phyloP scores from a whole-genome alignment of 2,888 invertebrate genomes.

The Meloe dianella region DNA sequence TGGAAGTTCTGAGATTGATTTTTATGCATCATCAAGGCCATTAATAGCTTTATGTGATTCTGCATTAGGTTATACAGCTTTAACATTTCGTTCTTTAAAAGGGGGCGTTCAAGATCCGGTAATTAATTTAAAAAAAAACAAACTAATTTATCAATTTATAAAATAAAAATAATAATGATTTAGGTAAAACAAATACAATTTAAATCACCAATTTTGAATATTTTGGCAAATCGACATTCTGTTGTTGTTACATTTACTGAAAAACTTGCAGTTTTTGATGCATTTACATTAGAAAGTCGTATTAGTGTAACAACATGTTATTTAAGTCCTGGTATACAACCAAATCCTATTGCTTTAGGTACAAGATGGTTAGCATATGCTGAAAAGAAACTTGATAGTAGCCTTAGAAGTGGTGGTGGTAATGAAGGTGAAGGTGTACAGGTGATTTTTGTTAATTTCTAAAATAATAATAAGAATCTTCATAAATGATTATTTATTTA shows the following conservation, averaged over 20 bases:
- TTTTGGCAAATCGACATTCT: slow-evolving; percentile 86
- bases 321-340: slow-evolving; percentile 79
- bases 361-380: slow-evolving; percentile 85
- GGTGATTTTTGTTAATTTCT: slow-evolving; percentile 41
- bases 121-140: too few species aligned
- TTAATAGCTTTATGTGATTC: slow-evolving; percentile 90
- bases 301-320: slow-evolving; percentile 89
- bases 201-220: slow-evolving; percentile 87
- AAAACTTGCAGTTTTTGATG: slow-evolving; percentile 90
- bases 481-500: slow-evolving; percentile 54
- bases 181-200: slow-evolving; percentile 90
- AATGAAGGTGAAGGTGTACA: slow-evolving; percentile 70
- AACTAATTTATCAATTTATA: too few species aligned
- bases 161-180: slow-evolving; percentile 28
- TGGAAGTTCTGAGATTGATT: slow-evolving; percentile 65
- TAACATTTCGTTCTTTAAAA: slow-evolving; percentile 84
- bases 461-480: background rate
- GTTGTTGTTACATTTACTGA: slow-evolving; percentile 89
- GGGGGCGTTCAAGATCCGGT: slow-evolving; percentile 74
- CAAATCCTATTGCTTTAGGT: slow-evolving; percentile 87
- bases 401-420: slow-evolving; percentile 81
- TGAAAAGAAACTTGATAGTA: slow-evolving; percentile 81
- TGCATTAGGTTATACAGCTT: slow-evolving; percentile 67
- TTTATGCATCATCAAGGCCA: slow-evolving; percentile 81
- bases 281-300: slow-evolving; percentile 84